A percentile compares a stretch with the other conserved stretches of the same genome.
Conservation (phyloP, 2,888 invertebrate genomes). For the Ormia ochracea region DNA sequence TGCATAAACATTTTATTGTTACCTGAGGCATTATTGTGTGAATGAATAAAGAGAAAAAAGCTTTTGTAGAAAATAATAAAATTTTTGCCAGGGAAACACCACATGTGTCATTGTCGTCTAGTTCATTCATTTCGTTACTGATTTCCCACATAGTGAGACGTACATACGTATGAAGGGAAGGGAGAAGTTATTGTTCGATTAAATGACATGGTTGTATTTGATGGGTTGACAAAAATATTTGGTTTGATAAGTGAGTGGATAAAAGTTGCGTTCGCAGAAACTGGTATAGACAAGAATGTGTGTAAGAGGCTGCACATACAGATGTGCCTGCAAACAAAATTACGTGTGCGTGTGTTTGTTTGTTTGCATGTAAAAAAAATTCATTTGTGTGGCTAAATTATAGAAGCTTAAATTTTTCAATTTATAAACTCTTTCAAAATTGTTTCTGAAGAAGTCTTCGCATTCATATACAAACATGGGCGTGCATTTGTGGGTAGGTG, state of each 20-base stretch:
- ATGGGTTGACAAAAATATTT: not conserved
- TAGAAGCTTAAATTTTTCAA: constrained; percentile 34
- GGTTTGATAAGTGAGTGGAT: not conserved
- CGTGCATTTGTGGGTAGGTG: not conserved
- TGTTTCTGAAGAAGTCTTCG: constrained; percentile 38
- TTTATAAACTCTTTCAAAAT: constrained; percentile 26
- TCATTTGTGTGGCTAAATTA: constrained; percentile 35
- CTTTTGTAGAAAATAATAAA: constrained; percentile 15
- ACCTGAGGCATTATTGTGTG: constrained; percentile 47
- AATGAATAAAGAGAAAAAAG: constrained; percentile 1
- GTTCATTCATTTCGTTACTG: constrained; percentile 20
- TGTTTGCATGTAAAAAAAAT: too few relatives aligned
- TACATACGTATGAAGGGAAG: not conserved
- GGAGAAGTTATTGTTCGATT: not conserved
- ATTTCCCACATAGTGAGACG: not conserved
- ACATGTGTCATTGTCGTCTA: constrained; percentile 41
- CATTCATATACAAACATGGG: not conserved
- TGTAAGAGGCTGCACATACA: not conserved
- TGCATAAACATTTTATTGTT: constrained; percentile 49
- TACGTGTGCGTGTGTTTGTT: too few relatives aligned
- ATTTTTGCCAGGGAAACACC: constrained; percentile 47
- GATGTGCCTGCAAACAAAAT: not conserved
- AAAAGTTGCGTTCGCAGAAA: not conserved
- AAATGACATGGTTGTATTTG: not conserved
- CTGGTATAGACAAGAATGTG: not conserved